Conservation (phyloP, 64 coral and sea anemone genomes). For the Platygyra sinensis region DNA sequence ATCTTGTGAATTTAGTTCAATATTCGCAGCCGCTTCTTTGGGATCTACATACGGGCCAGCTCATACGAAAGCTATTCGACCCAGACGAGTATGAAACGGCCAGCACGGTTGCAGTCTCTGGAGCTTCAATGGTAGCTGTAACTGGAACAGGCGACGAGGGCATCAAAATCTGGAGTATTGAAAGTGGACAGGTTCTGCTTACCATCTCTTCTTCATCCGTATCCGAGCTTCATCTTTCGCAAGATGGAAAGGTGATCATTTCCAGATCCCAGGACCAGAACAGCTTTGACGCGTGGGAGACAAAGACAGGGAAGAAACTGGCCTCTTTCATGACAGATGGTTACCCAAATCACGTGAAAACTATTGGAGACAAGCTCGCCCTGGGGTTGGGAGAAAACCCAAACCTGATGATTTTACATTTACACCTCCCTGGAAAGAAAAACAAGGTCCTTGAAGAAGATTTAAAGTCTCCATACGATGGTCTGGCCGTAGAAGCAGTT, state of each 20-base stretch:
- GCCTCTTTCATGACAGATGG: slow-evolving; percentile 52
- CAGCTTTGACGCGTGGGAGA: slow-evolving; percentile 33
- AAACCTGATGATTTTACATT: slow-evolving; percentile 52
- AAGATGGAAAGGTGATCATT: slow-evolving; percentile 31
- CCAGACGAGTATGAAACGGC: slow-evolving; percentile 31
- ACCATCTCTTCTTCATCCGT: neutral
- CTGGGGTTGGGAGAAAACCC: slow-evolving; percentile 58
- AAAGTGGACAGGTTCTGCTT: slow-evolving; percentile 1
- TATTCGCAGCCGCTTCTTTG: slow-evolving; percentile 44
- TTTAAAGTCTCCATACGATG: slow-evolving; percentile 42
- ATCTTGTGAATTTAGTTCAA: slow-evolving; percentile 41
- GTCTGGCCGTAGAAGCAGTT: slow-evolving; percentile 4
- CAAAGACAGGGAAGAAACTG: slow-evolving; percentile 7
- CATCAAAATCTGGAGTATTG: slow-evolving; percentile 45
- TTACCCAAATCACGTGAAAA: slow-evolving; percentile 22
- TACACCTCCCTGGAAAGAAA: slow-evolving; percentile 16
- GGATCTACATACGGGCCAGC: slow-evolving; percentile 40
- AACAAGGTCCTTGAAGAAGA: neutral
- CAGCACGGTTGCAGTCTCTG: slow-evolving; percentile 19
- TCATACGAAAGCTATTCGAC: slow-evolving; percentile 44
- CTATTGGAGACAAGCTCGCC: slow-evolving; percentile 35
- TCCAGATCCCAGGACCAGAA: slow-evolving; percentile 3
- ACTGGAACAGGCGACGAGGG: neutral
- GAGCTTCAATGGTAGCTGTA: slow-evolving; percentile 1
- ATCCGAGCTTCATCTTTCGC: slow-evolving; percentile 12